Base-by-base conservation (phyloP, 2,797 vertebrate genomes). In the Etheostoma perlongum region DNA sequence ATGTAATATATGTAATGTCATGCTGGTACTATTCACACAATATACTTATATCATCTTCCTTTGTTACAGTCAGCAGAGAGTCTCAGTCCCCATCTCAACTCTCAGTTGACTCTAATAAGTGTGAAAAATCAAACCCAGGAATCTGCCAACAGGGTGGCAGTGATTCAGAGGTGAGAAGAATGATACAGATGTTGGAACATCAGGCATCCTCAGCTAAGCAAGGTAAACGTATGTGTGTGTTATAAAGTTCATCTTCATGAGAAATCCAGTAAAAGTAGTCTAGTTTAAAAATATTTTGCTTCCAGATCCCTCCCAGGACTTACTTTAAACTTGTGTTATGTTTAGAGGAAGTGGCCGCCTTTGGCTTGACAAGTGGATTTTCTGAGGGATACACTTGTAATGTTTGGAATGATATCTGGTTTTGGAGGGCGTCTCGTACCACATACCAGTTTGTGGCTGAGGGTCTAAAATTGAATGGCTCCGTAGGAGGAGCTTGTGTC, bases 181-280 rank as follows among this genome's bases (percentile, higher is more conserved):
- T 96, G 93, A 97, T 96, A 86, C 92, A 96, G 74, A 95, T 96
- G 16, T 95, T 96, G 3, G 96, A 97, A 67, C 95, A 96, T 83
- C 97, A 97, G 80, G 91, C 96, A 23, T 95, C 96, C 0, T 92
- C 95, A 42, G 92, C 95, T 81, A 91, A 95, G 76, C 94, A 95
- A 81, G 97, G 97, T 98, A 95, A 95, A 74, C 6, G 23, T 65
- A 2, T 44, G 48, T 30, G 30, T 44, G 44, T 64, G 44, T 69
- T 61, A 14, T 59, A 18, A 55, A 55, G 46, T 49, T 23, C 1
- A 48, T 67, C 19, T 70, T 61, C 60, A 30, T 57, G 18, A 59
- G 21, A 54, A 67, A 62, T 49, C 14, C 15, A 47, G 30, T 58
- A 23, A 54, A 75, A 42, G 21, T 7, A 58, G 2, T 67, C 46